Evolutionary conservation across 2,113 vertebrate species (phyloP).

Genomic region (Opisthocomus hoazin): DNA sequence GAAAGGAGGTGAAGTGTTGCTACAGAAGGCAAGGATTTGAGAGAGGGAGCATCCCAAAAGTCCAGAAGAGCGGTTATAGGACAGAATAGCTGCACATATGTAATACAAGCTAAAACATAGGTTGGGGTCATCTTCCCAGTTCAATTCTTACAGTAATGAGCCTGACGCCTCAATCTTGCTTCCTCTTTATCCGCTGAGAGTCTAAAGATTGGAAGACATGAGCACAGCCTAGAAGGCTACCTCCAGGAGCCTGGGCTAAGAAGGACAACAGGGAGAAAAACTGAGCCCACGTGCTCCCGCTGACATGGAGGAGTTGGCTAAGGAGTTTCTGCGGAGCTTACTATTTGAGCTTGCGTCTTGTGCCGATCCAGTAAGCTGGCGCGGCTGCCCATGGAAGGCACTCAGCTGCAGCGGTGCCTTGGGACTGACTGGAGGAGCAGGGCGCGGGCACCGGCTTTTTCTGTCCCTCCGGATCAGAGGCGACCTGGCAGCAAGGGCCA

Average conservation of each 20-base stretch:
- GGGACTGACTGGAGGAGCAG: not conserved
- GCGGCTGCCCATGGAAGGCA: not conserved
- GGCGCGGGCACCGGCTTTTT: rapidly evolving
- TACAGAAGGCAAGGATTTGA: not conserved
- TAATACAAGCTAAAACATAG: not conserved
- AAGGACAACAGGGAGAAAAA: not conserved
- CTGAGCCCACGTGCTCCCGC: rapidly evolving
- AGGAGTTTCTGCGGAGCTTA: not conserved
- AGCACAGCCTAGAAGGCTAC: not conserved
- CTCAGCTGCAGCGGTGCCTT: rapidly evolving
- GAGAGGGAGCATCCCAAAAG: not conserved
- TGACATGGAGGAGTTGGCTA: not conserved
- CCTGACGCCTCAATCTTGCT: not conserved
- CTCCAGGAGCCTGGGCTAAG: not conserved
- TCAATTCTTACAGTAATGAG: not conserved
- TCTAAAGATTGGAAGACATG: not conserved
- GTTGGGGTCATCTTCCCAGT: not conserved
- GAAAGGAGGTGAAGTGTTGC: not conserved
- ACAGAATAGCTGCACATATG: not conserved
- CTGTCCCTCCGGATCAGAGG: not conserved
- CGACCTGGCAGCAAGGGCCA: not conserved
- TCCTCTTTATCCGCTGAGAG: not conserved
- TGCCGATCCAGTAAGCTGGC: rapidly evolving
- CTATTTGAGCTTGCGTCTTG: not conserved
- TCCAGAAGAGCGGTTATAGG: not conserved